These are phyloP conservation scores for Anolis sagrei DNA, from an alignment of 2,113 vertebrate species.

Conservation along the genomic window DNA sequence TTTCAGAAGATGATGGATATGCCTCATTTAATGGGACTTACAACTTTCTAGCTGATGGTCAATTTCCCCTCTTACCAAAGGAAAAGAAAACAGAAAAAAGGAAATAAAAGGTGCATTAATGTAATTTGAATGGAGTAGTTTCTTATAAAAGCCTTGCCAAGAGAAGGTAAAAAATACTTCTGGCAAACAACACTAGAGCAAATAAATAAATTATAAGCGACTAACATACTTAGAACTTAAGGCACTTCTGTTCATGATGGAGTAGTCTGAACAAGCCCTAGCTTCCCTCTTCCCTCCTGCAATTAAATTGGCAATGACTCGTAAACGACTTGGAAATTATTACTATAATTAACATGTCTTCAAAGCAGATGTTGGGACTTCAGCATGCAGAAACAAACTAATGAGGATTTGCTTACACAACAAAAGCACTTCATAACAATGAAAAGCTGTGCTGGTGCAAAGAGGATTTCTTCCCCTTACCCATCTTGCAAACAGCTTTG, in stretches of 20 bases:
- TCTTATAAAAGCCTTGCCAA: conserved; percentile 41
- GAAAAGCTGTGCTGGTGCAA: conserved; percentile 27
- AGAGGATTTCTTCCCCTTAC: conserved; percentile 29
- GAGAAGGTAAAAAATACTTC: conserved; percentile 36
- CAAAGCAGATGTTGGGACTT: conserved; percentile 67
- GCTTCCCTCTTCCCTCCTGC: conserved; percentile 59
- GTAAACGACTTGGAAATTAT: conserved; percentile 77
- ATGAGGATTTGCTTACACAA: conserved; percentile 70
- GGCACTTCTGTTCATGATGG: conserved; percentile 59
- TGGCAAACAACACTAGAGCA: conserved; percentile 59
- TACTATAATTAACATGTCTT: conserved; percentile 72
- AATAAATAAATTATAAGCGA: conserved; percentile 29
- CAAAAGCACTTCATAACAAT: conserved; percentile 59
- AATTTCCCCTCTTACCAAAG: conserved; percentile 54
- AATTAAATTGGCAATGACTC: conserved; percentile 71
- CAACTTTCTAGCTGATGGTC: conserved; percentile 50
- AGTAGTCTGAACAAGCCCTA: conserved; percentile 58
- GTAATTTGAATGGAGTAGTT: conserved; percentile 50
- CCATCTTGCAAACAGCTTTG: conserved; percentile 40
- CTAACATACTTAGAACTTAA: conserved; percentile 55
- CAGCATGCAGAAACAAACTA: conserved; percentile 69
- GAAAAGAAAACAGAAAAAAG: conserved; percentile 54
- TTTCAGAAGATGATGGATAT: conserved; percentile 59
- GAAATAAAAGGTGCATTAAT: conserved; percentile 29
- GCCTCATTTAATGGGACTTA: conserved; percentile 54